Conservation (phyloP, 2,888 invertebrate genomes). For the Lepidocyrtoides sp. region DNA sequence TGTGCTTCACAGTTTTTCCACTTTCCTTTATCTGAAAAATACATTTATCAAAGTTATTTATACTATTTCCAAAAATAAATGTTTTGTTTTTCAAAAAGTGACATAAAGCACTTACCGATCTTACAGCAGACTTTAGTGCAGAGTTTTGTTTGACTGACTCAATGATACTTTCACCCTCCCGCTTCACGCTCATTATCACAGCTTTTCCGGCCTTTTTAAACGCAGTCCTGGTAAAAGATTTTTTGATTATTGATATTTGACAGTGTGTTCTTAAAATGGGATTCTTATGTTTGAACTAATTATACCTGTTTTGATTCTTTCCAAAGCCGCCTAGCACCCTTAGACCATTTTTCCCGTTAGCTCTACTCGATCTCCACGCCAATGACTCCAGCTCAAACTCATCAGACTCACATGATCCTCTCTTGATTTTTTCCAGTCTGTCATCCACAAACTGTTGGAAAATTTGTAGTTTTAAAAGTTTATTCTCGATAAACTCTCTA, state of each 20-base stretch:
- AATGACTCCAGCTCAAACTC: conserved; percentile 97
- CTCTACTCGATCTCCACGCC: conserved; percentile 84
- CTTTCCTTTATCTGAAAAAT: conserved; percentile 90
- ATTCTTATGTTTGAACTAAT: too few relatives aligned
- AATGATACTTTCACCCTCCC: conserved; percentile 84
- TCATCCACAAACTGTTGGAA: conserved; percentile 99
- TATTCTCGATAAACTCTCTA: conserved; percentile 93
- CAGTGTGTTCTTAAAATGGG: too few relatives aligned
- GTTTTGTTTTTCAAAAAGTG: too few relatives aligned
- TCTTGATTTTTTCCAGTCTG: conserved; percentile 95
- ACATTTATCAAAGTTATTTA: too few relatives aligned
- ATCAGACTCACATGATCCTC: conserved; percentile 97
- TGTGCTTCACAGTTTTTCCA: conserved; percentile 91
- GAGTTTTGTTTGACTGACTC: conserved; percentile 85
- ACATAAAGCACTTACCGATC: conserved; percentile 84
- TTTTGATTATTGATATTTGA: too few relatives aligned
- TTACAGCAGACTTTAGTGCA: conserved; percentile 84
- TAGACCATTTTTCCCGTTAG: conserved; percentile 82
- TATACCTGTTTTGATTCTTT: conserved; percentile 84
- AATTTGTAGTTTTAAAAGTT: conserved; percentile 97
- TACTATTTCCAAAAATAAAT: too few relatives aligned
- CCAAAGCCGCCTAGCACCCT: conserved; percentile 82
- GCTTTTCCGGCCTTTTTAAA: conserved; percentile 85
- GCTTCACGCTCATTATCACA: conserved; percentile 85
- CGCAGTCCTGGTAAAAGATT: conserved; percentile 83